Base-by-base conservation (phyloP, 1,140 invertebrate species). In the Agrilus planipennis region DNA sequence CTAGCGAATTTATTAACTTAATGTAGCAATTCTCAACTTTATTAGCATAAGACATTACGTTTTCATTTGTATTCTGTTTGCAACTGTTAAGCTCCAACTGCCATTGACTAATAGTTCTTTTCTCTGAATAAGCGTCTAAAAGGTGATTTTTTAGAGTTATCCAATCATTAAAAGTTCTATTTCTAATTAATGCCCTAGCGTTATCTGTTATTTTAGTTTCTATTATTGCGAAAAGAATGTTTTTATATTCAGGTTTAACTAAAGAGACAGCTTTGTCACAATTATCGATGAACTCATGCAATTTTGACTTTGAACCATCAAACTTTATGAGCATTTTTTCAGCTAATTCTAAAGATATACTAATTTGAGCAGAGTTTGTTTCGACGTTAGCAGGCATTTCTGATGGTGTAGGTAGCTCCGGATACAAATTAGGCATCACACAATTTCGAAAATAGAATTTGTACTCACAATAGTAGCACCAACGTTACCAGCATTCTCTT, bases 1-100 rank as follows among this genome's bases (percentile, higher is more conserved):
- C 39, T 42, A 53, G 39, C 15, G 51, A 42, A 44, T 52, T 50
- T 37, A 51, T 40, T 47, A 52, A 47, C 46, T 49, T 49, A 21
- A 50, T 36, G 40, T 40, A 47, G 14, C 18, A 41, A 29, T 36
- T 18, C 18, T 44, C 22, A 32, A 32, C 10, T 30, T 39, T 22
- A 36, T 41, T 28, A 16, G 37, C 12, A 41, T 32, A 44, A 4
- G 16, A 18, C 5, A 39, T 12, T 6, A 47, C 36, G 15, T 14
- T n/a, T 45, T 45, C 39, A 4, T n/a, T 5, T 22, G 18, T 4
- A 37, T 19, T 25, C 43, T 46, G 45, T 23, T 25, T 41, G n/a
- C 40, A 21, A 27, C 16, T 35, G 32, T 46, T 46, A 34, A 46
- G 29, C 39, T 43, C 41, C 22, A 41, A 12, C 35, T 35, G 40